phyloP scores from a whole-genome alignment of 2,113 vertebrate genomes.

The Silurus asotus region DNA sequence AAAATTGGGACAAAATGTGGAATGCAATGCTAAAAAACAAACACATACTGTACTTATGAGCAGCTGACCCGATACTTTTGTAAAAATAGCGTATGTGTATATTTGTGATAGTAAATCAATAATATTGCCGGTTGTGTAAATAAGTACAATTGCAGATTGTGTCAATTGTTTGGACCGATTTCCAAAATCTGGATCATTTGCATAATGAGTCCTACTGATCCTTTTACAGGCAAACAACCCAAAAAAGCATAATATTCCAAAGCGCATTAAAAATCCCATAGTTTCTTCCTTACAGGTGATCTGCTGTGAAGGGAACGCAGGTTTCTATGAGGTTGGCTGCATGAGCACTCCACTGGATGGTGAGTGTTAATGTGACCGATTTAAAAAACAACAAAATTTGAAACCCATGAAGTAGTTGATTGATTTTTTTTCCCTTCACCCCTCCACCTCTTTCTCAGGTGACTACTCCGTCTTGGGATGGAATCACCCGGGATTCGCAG shows the following conservation, averaged over 20 bases:
- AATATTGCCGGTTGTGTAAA: too few species aligned
- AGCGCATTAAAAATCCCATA: neutral
- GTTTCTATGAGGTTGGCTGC: constrained; percentile 91
- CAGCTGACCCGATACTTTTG: too few species aligned
- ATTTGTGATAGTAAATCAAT: too few species aligned
- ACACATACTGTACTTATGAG: too few species aligned
- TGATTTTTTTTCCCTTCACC: neutral
- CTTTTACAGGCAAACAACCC: too few species aligned
- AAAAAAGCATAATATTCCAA: neutral
- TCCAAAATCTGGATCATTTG: too few species aligned
- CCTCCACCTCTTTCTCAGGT: constrained; percentile 61
- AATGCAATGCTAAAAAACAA: too few species aligned
- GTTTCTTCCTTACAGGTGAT: constrained; percentile 76
- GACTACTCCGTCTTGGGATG: constrained; percentile 90
- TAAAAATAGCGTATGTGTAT: too few species aligned
- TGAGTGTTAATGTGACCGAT: constrained; percentile 55
- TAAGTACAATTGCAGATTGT: too few species aligned
- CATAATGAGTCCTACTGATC: too few species aligned
- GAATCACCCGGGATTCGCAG: constrained; percentile 92
- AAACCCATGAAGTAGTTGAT: neutral
- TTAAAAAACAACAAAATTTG: neutral
- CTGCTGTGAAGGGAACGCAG: constrained; percentile 90
- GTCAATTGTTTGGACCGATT: too few species aligned
- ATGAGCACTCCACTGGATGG: constrained; percentile 89
- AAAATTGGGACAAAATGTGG: too few species aligned